Evolutionary conservation across 2,888 invertebrate genomes (phyloP).

Genomic region (Leptinotarsa haldemani): DNA sequence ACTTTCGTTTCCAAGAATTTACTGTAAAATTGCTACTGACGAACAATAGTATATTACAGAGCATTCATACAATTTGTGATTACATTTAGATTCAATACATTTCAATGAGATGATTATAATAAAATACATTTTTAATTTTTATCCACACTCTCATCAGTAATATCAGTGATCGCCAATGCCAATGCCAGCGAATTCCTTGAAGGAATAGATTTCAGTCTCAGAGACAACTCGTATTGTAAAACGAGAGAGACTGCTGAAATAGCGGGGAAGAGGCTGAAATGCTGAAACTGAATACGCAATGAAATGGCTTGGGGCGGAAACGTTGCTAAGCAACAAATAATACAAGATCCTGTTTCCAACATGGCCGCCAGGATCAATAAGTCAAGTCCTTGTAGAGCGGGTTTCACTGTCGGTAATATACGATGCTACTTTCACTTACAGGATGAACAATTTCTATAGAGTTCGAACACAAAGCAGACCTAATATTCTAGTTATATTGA

Average conservation of each 20-base stretch:
- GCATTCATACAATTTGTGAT: too few species aligned
- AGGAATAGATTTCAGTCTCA: constrained; percentile 24
- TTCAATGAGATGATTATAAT: too few species aligned
- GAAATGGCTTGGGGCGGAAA: constrained; percentile 58
- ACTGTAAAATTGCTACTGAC: too few species aligned
- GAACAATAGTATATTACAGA: too few species aligned
- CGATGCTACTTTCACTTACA: constrained; percentile 18
- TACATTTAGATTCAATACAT: too few species aligned
- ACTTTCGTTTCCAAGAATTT: too few species aligned
- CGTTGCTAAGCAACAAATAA: constrained; percentile 61
- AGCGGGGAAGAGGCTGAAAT: constrained; percentile 37
- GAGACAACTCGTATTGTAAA: constrained; percentile 43
- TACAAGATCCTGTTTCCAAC: constrained; percentile 57
- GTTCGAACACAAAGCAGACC: too few species aligned
- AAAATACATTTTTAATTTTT: too few species aligned
- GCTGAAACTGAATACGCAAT: constrained; percentile 49
- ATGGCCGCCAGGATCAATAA: constrained; percentile 65
- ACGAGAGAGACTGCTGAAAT: constrained; percentile 44
- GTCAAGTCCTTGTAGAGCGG: constrained; percentile 62
- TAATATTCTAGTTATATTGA: too few species aligned
- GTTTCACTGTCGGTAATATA: neutral
- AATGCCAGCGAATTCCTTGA: neutral
- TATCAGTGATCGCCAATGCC: neutral
- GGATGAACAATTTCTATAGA: neutral
- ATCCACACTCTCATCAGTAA: too few species aligned